Conservation (phyloP, 2,797 vertebrate genomes). For the Callimico goeldii region DNA sequence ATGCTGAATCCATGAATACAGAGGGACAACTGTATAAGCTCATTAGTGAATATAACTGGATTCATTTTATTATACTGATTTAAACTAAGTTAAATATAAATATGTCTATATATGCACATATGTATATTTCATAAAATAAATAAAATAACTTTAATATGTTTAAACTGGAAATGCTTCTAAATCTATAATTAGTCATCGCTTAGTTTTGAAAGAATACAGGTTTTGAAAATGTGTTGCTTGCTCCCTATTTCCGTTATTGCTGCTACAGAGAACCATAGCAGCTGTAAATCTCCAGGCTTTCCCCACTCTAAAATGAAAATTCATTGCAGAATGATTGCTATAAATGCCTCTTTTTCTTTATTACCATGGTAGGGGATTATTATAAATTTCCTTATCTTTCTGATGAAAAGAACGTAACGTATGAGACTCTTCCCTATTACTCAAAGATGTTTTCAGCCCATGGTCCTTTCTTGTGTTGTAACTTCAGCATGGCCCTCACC, state of each 20-base stretch:
- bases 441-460: background rate
- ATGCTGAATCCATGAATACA: background rate
- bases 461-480: background rate
- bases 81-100: background rate
- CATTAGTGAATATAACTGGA: background rate
- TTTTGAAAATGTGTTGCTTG: background rate
- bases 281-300: background rate
- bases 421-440: background rate
- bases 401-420: slow-evolving; percentile 26
- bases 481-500: background rate
- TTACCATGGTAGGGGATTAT: background rate
- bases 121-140: background rate
- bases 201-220: background rate
- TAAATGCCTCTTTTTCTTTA: slow-evolving; percentile 28
- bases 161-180: background rate
- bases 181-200: background rate
- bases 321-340: background rate
- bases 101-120: background rate
- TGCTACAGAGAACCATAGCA: background rate
- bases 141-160: background rate
- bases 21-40: background rate
- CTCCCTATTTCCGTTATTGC: background rate
- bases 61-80: slow-evolving; percentile 13
- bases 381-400: slow-evolving; percentile 19
- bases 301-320: background rate